Evolutionary conservation across 2,797 vertebrate species (phyloP).

Genomic region (Paguma larvata): DNA sequence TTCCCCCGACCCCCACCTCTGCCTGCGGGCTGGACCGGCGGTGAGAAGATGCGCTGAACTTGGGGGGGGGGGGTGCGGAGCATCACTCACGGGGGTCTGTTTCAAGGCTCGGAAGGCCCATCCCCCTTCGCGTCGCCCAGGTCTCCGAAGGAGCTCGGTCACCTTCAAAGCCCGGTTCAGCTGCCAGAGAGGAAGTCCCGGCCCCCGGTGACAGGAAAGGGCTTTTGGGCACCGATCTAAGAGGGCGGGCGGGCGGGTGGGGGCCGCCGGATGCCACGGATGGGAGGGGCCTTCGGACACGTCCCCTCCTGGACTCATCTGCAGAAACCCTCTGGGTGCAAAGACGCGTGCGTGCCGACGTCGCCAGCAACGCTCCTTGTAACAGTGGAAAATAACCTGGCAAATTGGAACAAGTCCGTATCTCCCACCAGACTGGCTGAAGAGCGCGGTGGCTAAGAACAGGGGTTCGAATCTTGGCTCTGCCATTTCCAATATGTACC

Average conservation of each 20-base stretch:
- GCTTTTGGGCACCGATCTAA: background rate
- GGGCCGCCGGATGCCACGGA: background rate
- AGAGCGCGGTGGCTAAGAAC: background rate
- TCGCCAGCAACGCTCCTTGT: background rate
- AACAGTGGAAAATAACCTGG: background rate
- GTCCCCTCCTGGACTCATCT: background rate
- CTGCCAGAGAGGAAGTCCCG: background rate
- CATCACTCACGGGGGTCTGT: background rate
- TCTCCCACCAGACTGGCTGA: background rate
- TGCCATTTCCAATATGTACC: background rate
- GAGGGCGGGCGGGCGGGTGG: background rate
- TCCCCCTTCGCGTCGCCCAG: background rate
- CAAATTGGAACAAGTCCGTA: background rate
- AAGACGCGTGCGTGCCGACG: accelerated
- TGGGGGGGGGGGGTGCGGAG: background rate
- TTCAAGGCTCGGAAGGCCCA: slow-evolving; percentile 1
- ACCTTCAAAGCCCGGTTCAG: background rate
- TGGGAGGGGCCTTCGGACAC: background rate
- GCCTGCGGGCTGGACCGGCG: slow-evolving; percentile 31
- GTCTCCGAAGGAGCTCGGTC: background rate
- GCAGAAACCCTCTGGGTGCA: background rate
- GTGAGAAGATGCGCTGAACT: slow-evolving; percentile 65
- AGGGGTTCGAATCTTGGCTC: background rate
- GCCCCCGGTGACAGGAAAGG: background rate
- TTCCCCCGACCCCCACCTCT: slow-evolving; percentile 74